Evolutionary conservation across 2,888 invertebrate genomes (phyloP).

Genomic region (Abrostola tripartita): DNA sequence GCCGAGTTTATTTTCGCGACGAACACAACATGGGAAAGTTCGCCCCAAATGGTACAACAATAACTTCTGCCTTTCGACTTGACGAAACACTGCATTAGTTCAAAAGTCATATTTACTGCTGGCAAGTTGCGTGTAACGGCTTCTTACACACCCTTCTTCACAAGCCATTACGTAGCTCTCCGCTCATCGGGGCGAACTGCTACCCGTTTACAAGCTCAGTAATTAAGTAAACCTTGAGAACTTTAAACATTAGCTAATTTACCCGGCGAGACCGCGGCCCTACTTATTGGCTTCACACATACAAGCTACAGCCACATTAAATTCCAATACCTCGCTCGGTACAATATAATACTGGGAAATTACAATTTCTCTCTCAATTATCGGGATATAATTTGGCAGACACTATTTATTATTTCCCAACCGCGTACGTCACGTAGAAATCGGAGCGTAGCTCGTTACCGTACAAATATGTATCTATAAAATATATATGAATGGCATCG

Average conservation of each 20-base stretch:
- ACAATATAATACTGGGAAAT: conserved; percentile 25
- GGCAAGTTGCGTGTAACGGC: conserved; percentile 55
- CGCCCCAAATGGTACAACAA: conserved; percentile 57
- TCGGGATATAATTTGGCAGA: conserved; percentile 22
- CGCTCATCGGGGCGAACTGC: conserved; percentile 66
- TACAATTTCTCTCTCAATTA: conserved; percentile 36
- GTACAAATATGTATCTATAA: conserved; percentile 47
- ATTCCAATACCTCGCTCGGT: conserved; percentile 7
- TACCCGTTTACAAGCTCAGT: conserved; percentile 68
- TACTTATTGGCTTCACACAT: conserved; percentile 46
- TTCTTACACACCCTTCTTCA: conserved; percentile 65
- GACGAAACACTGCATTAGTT: conserved; percentile 65
- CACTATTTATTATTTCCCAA: conserved; percentile 23
- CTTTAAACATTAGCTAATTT: conserved; percentile 79
- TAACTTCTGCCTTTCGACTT: conserved; percentile 59
- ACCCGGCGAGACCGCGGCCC: conserved; percentile 58
- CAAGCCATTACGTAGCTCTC: conserved; percentile 71
- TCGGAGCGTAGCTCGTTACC: conserved; percentile 27
- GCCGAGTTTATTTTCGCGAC: conserved; percentile 58
- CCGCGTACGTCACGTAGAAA: conserved; percentile 22
- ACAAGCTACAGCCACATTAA: conserved; percentile 24
- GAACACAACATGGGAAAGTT: conserved; percentile 55
- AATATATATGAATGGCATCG: conserved; percentile 62
- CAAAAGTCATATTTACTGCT: conserved; percentile 59
- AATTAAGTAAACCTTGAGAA: conserved; percentile 79